A percentile compares a stretch with the other conserved stretches of the same genome.
Evolutionary conservation across 2,113 vertebrate genomes (phyloP).

Genomic region (Limanda limanda): DNA sequence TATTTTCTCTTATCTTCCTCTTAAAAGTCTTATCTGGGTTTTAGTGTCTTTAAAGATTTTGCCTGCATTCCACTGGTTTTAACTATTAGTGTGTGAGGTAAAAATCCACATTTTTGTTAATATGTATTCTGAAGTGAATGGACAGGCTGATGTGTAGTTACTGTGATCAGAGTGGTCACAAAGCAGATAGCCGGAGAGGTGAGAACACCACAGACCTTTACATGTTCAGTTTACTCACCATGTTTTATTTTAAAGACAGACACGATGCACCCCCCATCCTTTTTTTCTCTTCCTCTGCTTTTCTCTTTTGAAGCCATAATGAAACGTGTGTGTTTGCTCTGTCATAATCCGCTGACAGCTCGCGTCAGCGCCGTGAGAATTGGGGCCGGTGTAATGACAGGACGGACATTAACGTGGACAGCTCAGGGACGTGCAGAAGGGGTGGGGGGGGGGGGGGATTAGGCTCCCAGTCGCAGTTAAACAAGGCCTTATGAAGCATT

Average conservation of each 20-base stretch:
- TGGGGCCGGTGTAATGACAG: conserved; percentile 71
- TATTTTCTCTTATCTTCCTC: too few species aligned
- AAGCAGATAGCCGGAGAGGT: conserved; percentile 8
- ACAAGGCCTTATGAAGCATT: conserved; percentile 66
- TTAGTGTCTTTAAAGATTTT: neutral
- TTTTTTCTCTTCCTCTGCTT: neutral
- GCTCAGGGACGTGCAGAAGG: conserved; percentile 61
- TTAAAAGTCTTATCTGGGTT: neutral
- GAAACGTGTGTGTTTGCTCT: conserved; percentile 58
- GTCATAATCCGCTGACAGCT: conserved; percentile 74
- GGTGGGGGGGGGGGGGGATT: conserved; percentile 60
- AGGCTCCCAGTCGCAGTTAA: conserved; percentile 53
- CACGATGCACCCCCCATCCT: neutral
- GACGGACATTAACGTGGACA: conserved; percentile 74
- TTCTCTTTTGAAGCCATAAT: conserved; percentile 43
- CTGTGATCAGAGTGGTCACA: neutral
- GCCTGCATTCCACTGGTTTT: neutral
- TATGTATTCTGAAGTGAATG: neutral
- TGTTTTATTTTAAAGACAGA: conserved; percentile 33
- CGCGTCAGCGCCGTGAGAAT: conserved; percentile 71
- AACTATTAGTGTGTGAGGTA: neutral
- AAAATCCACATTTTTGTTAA: neutral
- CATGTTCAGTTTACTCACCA: conserved; percentile 21
- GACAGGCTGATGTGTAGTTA: neutral
- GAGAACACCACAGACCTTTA: conserved; percentile 19